Evolutionary conservation across 2,888 invertebrate species (phyloP), one percentile per base, ranked within the genome.

Genomic region (Ditylenchus weischeri): DNA sequence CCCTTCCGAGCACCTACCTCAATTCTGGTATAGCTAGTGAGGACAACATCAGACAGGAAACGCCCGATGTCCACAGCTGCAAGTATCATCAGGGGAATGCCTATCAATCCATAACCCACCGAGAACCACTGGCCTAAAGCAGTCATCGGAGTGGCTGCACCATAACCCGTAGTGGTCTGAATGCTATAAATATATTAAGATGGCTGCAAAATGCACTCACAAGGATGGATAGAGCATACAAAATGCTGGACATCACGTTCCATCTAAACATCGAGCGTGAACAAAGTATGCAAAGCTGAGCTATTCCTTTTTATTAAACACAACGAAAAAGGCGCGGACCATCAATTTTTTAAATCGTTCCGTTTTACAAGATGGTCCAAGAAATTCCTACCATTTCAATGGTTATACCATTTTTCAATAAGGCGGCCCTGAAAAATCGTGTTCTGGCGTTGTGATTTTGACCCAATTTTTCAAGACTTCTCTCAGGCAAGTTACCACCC

Each of bases 21-120:
- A 8, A 69, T 64, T 60, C 78, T 78, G n/a, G 74, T 72, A 65
- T 81, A 81, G 3, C 77, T 57, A 21, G 70, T 70, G 4, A 80
- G 72, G 0, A 80, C 79, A 57, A 79, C 75, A 58, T 79, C 77
- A n/a, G 80, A 83, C 1, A 82, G 64, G 64, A 82, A 82, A 38
- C 80, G 73, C 35, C 82, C 82, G 47, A 83, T 78, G 70, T 82
- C 82, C 10, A 82, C 81, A 6, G 82, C 82, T 10, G 80, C 79
- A 23, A 82, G 66, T 15, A 82, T 76, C 79, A 80, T 83, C 63
- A 82, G 57, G 19, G 82, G 80, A 62, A 82, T 79, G 15, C 80
- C 78, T 18, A 76, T 66, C 38, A 68, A 62, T 19, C 82, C 82
- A 66, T 82, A 82, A 36, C 74, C 77, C 2, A 82, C 79, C 19